Conservation (phyloP, 2,113 vertebrate genomes). For the Lampris incognitus region DNA sequence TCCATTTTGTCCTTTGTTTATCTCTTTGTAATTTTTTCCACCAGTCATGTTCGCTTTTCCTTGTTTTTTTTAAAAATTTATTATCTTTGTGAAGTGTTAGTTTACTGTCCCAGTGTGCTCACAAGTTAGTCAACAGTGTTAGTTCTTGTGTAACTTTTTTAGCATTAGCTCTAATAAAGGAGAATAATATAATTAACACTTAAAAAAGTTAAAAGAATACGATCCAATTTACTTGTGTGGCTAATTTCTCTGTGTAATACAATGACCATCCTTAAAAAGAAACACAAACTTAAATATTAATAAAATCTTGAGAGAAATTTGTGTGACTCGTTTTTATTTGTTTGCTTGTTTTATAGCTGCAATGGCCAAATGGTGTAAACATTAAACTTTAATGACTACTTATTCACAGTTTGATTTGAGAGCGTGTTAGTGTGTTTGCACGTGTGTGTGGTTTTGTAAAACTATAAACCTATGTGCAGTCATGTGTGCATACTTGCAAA, state of each 20-base stretch:
- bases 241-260: conserved; percentile 81
- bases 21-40: conserved; percentile 41
- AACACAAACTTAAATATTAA: conserved; percentile 69
- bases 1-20: conserved; percentile 58
- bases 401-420: no score
- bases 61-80: conserved; percentile 32
- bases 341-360: background rate
- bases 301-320: conserved; percentile 72
- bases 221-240: conserved; percentile 79
- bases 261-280: conserved; percentile 72
- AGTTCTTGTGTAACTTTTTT: conserved; percentile 82
- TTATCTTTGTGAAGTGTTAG: conserved; percentile 77
- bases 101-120: conserved; percentile 76
- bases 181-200: conserved; percentile 77
- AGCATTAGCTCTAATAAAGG: conserved; percentile 78
- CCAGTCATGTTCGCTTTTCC: conserved; percentile 30
- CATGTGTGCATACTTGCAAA: background rate
- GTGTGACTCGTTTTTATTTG: conserved; percentile 13
- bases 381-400: no score
- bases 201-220: conserved; percentile 67
- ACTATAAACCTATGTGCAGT: no score
- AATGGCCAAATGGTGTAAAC: no score
- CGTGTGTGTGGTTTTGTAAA: background rate
- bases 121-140: conserved; percentile 79
- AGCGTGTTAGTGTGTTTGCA: background rate